Evolutionary conservation across 2,888 invertebrate genomes (phyloP), one percentile per base, ranked within the genome.

Genomic region (Heteromyza rotundicornis): DNA sequence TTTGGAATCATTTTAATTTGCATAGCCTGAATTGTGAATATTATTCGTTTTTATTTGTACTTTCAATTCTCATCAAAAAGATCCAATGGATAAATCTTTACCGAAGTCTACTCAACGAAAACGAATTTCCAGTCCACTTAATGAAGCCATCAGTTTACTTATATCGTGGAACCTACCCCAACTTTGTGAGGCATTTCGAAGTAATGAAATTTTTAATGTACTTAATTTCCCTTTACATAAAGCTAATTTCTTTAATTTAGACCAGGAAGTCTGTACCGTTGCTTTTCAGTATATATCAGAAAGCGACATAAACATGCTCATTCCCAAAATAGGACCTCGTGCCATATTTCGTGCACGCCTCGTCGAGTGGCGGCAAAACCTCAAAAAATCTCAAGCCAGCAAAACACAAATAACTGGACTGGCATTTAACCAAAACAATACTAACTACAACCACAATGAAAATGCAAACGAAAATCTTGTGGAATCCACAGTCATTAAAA

Each of bases 311-410:
- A 35, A 40, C 54, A 68, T 72, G 36, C 64, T 77, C 3, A 68
- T 73, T 68, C 73, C 72, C 20, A 73, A 72, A 68, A 69, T 74
- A 19, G 72, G 73, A 32, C 64, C 69, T 54, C 69, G 75, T 2
- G 68, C 74, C 3, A 74, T 74, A 63, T 75, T 75, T 66, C 70
- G 74, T 1, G 70, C 66, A 2, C 64, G 63, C 35, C 49, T 72
- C 5, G 54, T 57, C 2, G 64, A 69, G 40, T 71, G 70, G 71
- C 59, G 66, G 20, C 60, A 68, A 50, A 22, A 62, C 47, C 55
- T 56, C n/a, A 52, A 53, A 19, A 1, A 32, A 44, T 5, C 1
- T 16, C 2, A 12, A 32, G 16, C 19, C 17, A 14, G 35, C 47
- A 24, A 20, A 1, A 54, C 7, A 58, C 32, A 27, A 3, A 27